phyloP scores from a whole-genome alignment of 1,140 invertebrate species.

The Leptinotarsa texana region DNA sequence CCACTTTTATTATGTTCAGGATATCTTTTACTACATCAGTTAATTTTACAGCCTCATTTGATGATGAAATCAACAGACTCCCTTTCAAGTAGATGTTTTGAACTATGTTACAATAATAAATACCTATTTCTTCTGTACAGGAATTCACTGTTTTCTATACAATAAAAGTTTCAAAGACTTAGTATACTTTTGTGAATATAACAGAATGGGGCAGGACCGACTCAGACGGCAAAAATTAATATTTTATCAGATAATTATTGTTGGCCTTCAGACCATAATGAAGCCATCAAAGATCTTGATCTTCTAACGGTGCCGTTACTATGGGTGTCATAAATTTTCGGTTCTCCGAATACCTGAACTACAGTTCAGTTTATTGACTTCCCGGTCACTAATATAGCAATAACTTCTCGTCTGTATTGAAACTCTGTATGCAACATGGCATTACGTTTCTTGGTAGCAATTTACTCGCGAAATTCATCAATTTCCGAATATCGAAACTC shows the following conservation, averaged over 20 bases:
- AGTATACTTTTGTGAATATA: too few relatives aligned
- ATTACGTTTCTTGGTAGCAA: constrained; percentile 10
- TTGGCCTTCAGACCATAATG: constrained; percentile 27
- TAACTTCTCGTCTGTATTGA: not conserved
- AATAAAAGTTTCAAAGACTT: too few relatives aligned
- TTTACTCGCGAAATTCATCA: not conserved
- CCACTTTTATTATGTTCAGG: too few relatives aligned
- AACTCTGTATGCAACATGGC: not conserved
- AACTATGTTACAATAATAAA: too few relatives aligned
- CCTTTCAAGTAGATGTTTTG: too few relatives aligned
- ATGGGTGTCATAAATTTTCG: constrained; percentile 35
- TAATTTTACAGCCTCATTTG: too few relatives aligned
- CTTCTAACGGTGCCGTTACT: constrained; percentile 29
- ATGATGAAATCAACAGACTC: too few relatives aligned
- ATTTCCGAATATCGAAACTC: not conserved
- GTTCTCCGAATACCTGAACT: constrained; percentile 31
- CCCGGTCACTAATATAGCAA: not conserved
- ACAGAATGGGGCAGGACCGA: not conserved
- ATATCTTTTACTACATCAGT: too few relatives aligned
- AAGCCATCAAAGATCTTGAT: constrained; percentile 32
- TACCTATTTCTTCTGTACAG: too few relatives aligned
- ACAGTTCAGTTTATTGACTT: constrained; percentile 16
- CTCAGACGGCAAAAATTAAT: not conserved
- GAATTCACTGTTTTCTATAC: too few relatives aligned
- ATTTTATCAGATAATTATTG: constrained; percentile 22